Evolutionary conservation across 2,113 vertebrate genomes (phyloP).

Genomic region (Eolophus roseicapilla): DNA sequence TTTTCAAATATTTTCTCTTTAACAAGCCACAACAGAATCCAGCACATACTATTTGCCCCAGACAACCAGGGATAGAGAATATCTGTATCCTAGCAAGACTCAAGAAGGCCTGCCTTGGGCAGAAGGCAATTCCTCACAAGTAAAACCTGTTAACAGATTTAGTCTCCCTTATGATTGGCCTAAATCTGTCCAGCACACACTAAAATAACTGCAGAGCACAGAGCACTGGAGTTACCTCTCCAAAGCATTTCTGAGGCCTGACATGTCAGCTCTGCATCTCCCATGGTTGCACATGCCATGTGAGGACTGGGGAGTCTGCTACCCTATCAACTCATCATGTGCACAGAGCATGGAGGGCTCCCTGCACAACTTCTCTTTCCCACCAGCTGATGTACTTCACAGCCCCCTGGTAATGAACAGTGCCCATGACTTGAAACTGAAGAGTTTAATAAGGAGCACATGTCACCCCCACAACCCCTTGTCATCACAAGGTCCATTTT

Average conservation of each 20-base stretch:
- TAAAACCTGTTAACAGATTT: conserved; percentile 12
- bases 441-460: not conserved
- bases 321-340: not conserved
- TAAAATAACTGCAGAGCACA: not conserved
- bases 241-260: conserved; percentile 1
- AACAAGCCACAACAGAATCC: conserved; percentile 37
- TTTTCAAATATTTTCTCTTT: conserved; percentile 48
- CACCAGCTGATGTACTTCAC: too few species aligned
- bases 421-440: rapidly evolving
- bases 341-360: not conserved
- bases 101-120: not conserved
- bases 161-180: not conserved
- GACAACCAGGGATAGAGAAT: not conserved
- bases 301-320: rapidly evolving
- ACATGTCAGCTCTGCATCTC: not conserved
- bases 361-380: not conserved
- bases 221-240: not conserved
- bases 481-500: rapidly evolving
- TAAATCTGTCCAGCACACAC: not conserved
- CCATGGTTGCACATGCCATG: not conserved
- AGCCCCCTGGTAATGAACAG: not conserved
- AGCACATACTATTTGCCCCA: not conserved
- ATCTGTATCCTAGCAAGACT: not conserved
- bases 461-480: too few species aligned
- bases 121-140: not conserved